A percentile compares a stretch with the other conserved stretches of the same genome.
These are phyloP conservation scores for Triops cancriformis DNA, from an alignment of 1,140 invertebrate species.

Conservation along the genomic window DNA sequence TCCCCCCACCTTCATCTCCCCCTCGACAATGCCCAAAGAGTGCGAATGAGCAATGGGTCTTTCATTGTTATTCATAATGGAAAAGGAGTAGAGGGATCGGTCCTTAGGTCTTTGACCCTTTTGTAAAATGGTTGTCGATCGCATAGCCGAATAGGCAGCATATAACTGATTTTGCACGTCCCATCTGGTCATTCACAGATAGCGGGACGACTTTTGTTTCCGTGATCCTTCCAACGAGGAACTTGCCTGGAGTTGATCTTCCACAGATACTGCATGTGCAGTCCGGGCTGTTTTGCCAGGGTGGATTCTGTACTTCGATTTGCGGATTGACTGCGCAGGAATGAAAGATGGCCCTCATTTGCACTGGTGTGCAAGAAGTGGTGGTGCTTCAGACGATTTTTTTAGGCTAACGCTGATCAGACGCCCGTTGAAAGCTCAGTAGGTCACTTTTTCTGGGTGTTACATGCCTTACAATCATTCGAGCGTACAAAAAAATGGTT, in stretches of 20 bases:
- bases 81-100: background rate
- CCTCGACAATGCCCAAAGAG: background rate
- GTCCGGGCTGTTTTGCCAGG: background rate
- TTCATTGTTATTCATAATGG: background rate
- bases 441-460: too few species aligned
- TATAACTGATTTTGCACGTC: background rate
- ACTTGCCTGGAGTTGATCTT: background rate
- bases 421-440: too few species aligned
- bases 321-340: background rate
- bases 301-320: background rate
- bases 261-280: background rate
- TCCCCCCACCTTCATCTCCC: background rate
- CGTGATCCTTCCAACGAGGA: background rate
- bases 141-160: background rate
- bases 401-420: too few species aligned
- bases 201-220: background rate
- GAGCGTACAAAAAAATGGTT: too few species aligned
- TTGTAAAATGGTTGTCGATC: slow-evolving; percentile 3
- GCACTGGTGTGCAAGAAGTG: background rate
- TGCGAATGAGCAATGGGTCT: background rate
- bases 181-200: slow-evolving; percentile 5
- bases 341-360: background rate
- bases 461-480: too few species aligned
- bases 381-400: too few species aligned
- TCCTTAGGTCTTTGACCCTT: background rate